These are phyloP conservation scores for Mormyrops boulengeri DNA, from an alignment of 2,797 vertebrate species.

Conservation along the genomic window DNA sequence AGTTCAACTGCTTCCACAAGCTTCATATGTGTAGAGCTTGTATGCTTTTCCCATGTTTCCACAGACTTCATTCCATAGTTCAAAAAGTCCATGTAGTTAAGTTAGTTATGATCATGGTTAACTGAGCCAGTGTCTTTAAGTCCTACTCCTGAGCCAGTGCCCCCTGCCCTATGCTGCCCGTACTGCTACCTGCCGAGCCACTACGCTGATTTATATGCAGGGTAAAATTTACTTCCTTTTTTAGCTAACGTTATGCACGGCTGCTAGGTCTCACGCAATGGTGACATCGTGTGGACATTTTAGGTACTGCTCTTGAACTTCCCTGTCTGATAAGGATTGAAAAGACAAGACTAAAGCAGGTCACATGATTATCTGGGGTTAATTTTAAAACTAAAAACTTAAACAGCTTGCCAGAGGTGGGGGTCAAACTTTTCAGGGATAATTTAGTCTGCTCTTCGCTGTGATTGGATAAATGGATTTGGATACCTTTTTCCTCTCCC, in stretches of 20 bases:
- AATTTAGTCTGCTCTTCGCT: not conserved
- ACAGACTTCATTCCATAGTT: not conserved
- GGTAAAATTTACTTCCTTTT: not conserved
- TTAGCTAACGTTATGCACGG: not conserved
- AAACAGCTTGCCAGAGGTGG: not conserved
- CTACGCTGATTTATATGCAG: not conserved
- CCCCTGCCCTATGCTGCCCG: not conserved
- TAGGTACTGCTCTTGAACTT: not conserved
- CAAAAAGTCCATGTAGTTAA: not conserved
- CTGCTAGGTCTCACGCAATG: not conserved
- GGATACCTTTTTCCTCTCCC: not conserved
- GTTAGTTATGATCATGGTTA: not conserved
- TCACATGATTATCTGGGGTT: not conserved
- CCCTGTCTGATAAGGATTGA: not conserved
- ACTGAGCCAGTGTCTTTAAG: not conserved
- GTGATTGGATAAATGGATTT: not conserved
- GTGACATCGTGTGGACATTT: conserved; percentile 23
- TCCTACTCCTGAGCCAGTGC: not conserved
- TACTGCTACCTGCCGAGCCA: not conserved
- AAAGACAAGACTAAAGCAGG: not conserved
- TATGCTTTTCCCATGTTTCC: not conserved
- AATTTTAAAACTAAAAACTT: not conserved
- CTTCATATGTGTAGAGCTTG: not conserved
- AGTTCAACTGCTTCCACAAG: not conserved
- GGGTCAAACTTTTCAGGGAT: not conserved